Conservation (phyloP, 2,888 invertebrate species). For the Amblyjoppa proteus region DNA sequence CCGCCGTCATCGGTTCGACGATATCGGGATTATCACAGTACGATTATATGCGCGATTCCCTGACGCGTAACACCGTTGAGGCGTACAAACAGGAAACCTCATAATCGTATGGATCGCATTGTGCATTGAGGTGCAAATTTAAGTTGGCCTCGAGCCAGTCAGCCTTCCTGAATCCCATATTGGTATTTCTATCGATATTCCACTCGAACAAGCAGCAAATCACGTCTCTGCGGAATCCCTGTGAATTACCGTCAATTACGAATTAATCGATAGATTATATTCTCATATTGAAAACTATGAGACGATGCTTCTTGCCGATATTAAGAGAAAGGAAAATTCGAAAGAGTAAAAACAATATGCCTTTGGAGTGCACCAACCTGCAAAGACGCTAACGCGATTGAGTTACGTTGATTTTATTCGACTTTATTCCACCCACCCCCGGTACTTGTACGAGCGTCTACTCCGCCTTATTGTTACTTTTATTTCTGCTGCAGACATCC, state of each 20-base stretch:
- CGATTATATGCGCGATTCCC: constrained; percentile 48
- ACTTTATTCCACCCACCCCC: constrained; percentile 77
- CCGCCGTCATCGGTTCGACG: constrained; percentile 54
- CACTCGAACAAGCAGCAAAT: constrained; percentile 53
- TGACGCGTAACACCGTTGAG: constrained; percentile 58
- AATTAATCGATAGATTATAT: neutral
- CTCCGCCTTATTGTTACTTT: constrained; percentile 71
- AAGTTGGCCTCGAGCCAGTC: constrained; percentile 61
- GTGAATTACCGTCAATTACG: constrained; percentile 22
- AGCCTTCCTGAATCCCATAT: constrained; percentile 35
- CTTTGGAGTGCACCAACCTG: constrained; percentile 75
- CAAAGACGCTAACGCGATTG: constrained; percentile 82
- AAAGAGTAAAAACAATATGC: constrained; percentile 59
- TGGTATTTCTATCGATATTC: constrained; percentile 63
- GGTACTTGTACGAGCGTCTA: constrained; percentile 62
- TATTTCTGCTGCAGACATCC: constrained; percentile 69
- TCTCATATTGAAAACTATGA: neutral
- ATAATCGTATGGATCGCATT: constrained; percentile 69
- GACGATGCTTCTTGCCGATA: neutral
- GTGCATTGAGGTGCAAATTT: constrained; percentile 69
- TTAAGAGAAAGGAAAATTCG: no score
- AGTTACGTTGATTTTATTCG: constrained; percentile 85
- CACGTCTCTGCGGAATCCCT: constrained; percentile 30
- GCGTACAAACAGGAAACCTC: constrained; percentile 34
- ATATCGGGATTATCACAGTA: constrained; percentile 59